These are phyloP conservation scores for Rutilus rutilus DNA, from an alignment of 2,113 vertebrate species.

Conservation along the genomic window DNA sequence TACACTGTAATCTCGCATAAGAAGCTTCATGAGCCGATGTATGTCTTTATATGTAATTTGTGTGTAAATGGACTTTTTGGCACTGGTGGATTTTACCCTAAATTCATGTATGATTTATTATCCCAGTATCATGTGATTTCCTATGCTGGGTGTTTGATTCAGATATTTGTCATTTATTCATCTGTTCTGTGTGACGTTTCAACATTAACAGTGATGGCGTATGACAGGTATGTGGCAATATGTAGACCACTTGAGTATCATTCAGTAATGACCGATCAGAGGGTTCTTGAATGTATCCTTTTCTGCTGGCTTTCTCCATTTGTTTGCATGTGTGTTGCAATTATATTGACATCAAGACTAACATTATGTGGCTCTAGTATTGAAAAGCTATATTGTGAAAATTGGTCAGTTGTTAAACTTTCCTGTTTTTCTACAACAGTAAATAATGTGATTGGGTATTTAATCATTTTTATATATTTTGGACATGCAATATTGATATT, in stretches of 20 bases:
- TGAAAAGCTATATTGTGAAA: constrained; percentile 59
- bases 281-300: constrained; percentile 38
- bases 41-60: constrained; percentile 67
- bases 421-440: constrained; percentile 47
- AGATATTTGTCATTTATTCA: constrained; percentile 57
- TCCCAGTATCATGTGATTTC: constrained; percentile 39
- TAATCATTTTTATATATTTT: constrained; percentile 47
- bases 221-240: constrained; percentile 56
- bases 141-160: constrained; percentile 51
- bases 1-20: constrained; percentile 30
- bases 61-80: constrained; percentile 66
- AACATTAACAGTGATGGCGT: constrained; percentile 56
- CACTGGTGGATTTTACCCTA: constrained; percentile 61
- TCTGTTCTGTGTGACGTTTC: constrained; percentile 48
- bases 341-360: constrained; percentile 37
- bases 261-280: constrained; percentile 52
- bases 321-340: constrained; percentile 9
- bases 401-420: constrained; percentile 53
- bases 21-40: constrained; percentile 59
- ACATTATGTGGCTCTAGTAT: constrained; percentile 54
- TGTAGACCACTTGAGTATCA: constrained; percentile 55
- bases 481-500: constrained; percentile 52
- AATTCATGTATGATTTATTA: constrained; percentile 54
- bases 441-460: constrained; percentile 55
- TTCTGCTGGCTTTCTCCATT: constrained; percentile 51